Base-by-base conservation (phyloP, 2,797 vertebrate genomes). In the Gambusia yucatana region DNA sequence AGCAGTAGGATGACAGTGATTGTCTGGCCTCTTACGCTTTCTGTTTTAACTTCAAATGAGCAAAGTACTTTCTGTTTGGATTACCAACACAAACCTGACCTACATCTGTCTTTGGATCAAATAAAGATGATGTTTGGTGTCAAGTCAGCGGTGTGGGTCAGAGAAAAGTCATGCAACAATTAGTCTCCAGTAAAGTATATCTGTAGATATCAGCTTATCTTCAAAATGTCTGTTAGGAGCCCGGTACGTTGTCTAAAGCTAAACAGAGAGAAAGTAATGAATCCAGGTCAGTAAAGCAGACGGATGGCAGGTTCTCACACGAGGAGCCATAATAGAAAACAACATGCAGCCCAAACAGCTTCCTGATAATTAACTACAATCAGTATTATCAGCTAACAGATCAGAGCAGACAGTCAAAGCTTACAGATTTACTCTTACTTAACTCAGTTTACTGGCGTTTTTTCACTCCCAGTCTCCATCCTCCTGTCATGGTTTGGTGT, bases 11-110 rank as follows among this genome's bases (percentile, higher is more conserved):
- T 48, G 90, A 93, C 89, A 77, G 16, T 80, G 87, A 92, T 92
- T 87, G 61, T 57, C 36, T 0, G 69, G 76, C 28, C 55, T 30
- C 73, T 81, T 76, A 59, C 52, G 57, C 30, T 6, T 28, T 81
- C 76, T 94, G 90, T 92, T 94, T 91, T 86, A 65, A 91, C 86
- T 89, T 86, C 47, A 90, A 86, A 89, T 86, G 59, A 71, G 2
- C 3, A 36, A 71, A 50, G 75, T 52, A 44, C 33, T 80, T 83
- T 30, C 3, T 89, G 90, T 93, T 93, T 94, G 92, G 79, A 92
- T 90, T 95, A 85, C 84, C 87, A 93, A 93, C 94, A 93, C 4
- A 1, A 65, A 80, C 77, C 79, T 61, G 52, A 20, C 72, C 75
- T 1, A 74, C 75, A 83, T 88, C 63, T 75, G 61, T 55, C 59